phyloP scores from a whole-genome alignment of 2,113 vertebrate species.

The Burhinus oedicnemus region DNA sequence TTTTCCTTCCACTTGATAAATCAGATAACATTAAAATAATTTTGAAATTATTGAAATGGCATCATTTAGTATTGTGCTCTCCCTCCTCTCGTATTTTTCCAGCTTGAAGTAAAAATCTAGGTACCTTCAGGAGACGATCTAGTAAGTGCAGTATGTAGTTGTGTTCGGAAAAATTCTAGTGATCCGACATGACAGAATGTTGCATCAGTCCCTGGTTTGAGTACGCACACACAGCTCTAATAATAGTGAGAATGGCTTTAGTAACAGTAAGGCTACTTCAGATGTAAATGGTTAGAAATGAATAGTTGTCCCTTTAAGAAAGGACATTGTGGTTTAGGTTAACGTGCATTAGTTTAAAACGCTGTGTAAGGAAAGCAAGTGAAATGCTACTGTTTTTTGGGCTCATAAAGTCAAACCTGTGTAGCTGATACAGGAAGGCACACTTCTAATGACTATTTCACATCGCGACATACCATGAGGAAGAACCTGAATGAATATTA shows the following conservation, averaged over 20 bases:
- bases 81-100: not conserved
- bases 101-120: not conserved
- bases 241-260: not conserved
- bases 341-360: not conserved
- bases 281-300: not conserved
- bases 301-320: not conserved
- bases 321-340: not conserved
- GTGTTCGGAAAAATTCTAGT: not conserved
- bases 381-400: fast-evolving
- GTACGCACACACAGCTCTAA: not conserved
- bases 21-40: not conserved
- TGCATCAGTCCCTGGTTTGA: not conserved
- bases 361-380: not conserved
- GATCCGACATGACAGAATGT: fast-evolving
- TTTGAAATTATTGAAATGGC: not conserved
- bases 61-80: not conserved
- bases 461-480: not conserved
- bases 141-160: not conserved
- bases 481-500: not conserved
- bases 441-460: not conserved
- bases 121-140: not conserved
- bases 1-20: not conserved
- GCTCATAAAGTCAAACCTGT: not conserved
- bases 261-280: not conserved
- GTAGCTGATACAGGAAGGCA: not conserved